Evolutionary conservation across 2,797 vertebrate species (phyloP).

Genomic region (Danio tinwini): DNA sequence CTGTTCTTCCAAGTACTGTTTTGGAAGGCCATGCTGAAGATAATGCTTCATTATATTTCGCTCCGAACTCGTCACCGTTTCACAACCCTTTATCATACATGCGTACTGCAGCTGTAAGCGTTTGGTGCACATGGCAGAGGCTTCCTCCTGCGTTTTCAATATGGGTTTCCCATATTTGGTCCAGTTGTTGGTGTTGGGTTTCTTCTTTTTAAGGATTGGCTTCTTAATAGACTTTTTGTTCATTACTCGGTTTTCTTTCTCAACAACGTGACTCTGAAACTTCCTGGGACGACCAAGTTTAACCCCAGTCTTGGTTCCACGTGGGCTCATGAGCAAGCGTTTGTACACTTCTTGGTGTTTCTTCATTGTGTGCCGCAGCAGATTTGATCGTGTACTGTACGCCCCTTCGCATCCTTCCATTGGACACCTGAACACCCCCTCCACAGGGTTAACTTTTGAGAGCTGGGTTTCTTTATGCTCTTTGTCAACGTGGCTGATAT

Average conservation of each 20-base stretch:
- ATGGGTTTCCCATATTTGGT: constrained; percentile 87
- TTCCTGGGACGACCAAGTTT: constrained; percentile 78
- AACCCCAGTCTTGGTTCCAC: constrained; percentile 81
- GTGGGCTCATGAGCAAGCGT: constrained; percentile 85
- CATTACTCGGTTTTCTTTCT: constrained; percentile 84
- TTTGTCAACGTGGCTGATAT: constrained; percentile 86
- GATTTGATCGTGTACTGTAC: constrained; percentile 94
- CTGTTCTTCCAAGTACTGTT: constrained; percentile 90
- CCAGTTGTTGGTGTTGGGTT: constrained; percentile 71
- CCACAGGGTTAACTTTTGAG: constrained; percentile 74
- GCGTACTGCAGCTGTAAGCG: constrained; percentile 90
- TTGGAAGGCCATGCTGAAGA: constrained; percentile 92
- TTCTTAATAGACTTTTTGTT: constrained; percentile 80
- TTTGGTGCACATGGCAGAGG: constrained; percentile 89
- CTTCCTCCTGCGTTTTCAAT: constrained; percentile 89
- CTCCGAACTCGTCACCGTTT: constrained; percentile 90
- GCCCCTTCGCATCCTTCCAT: constrained; percentile 93
- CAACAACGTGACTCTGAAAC: constrained; percentile 75
- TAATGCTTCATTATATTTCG: constrained; percentile 93
- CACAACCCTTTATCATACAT: constrained; percentile 96
- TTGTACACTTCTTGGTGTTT: constrained; percentile 94
- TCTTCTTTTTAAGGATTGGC: constrained; percentile 72
- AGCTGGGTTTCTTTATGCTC: constrained; percentile 82
- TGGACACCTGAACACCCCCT: constrained; percentile 88
- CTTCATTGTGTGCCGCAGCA: constrained; percentile 92